phyloP scores from a whole-genome alignment of 2,113 vertebrate species.

The Otolemur garnettii region DNA sequence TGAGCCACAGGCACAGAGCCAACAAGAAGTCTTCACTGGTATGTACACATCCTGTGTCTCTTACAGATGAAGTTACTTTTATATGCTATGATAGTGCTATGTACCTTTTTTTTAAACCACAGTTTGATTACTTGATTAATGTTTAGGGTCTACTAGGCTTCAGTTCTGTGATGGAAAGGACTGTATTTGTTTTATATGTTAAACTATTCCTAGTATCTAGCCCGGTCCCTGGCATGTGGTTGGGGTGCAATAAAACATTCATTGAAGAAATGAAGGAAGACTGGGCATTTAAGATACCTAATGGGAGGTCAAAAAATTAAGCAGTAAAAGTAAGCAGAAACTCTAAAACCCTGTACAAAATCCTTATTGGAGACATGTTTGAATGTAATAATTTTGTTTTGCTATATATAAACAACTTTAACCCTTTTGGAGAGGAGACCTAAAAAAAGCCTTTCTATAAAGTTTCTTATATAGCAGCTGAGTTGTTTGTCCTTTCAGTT shows the following conservation, averaged over 20 bases:
- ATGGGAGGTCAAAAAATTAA: neutral
- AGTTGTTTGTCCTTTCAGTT: neutral
- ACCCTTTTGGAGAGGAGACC: neutral
- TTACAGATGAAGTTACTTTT: neutral
- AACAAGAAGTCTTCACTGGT: neutral
- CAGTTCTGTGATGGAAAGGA: neutral
- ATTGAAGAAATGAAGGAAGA: conserved; percentile 5
- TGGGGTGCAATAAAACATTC: neutral
- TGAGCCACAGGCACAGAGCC: too few species aligned
- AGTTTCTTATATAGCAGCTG: neutral
- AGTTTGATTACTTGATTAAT: neutral
- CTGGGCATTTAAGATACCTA: neutral
- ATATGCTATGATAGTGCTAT: neutral
- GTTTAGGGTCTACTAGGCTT: neutral
- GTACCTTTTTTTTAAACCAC: neutral
- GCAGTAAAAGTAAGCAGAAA: neutral
- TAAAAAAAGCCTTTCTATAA: neutral
- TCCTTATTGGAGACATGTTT: neutral
- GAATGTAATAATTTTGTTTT: neutral
- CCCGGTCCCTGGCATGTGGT: neutral
- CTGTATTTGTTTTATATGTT: neutral
- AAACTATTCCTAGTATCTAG: neutral
- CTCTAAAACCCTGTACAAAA: neutral
- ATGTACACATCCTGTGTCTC: neutral
- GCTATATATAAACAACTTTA: neutral